Conservation (phyloP, 1,140 invertebrate genomes). For the Pentalonia nigronervosa region DNA sequence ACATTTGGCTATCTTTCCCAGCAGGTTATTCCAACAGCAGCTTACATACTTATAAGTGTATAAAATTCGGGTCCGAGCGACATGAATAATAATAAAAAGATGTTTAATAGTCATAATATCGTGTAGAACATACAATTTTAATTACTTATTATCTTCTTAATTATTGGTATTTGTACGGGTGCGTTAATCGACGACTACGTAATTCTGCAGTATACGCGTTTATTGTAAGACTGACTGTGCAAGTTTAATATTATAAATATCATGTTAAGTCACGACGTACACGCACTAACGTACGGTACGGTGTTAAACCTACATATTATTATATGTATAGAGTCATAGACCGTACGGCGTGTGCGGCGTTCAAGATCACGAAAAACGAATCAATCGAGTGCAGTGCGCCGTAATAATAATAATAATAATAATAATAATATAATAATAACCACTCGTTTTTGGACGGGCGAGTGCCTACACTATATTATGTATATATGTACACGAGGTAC, state of each 20-base stretch:
- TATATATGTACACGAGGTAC: not conserved
- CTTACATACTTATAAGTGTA: too few species aligned
- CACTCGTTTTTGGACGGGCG: not conserved
- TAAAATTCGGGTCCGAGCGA: not conserved
- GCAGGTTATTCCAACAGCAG: too few species aligned
- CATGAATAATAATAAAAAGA: not conserved
- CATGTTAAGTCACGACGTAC: not conserved
- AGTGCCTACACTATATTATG: not conserved
- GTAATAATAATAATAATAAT: too few species aligned
- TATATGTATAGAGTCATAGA: not conserved
- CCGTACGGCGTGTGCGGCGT: not conserved
- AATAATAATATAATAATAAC: constrained; percentile 4
- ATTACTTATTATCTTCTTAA: not conserved
- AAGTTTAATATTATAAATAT: not conserved
- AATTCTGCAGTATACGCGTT: not conserved
- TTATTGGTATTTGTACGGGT: not conserved
- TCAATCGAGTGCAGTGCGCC: not conserved
- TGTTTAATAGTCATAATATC: not conserved
- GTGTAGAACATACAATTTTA: not conserved
- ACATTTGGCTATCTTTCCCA: too few species aligned
- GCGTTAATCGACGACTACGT: not conserved
- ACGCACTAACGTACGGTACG: not conserved
- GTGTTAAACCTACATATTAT: too few species aligned
- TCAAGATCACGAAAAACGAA: constrained; percentile 30
- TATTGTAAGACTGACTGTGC: not conserved